A percentile compares a stretch with the other conserved stretches of the same genome.
phyloP scores from a whole-genome alignment of 2,797 vertebrate species.

The Gymnothorax javanicus region DNA sequence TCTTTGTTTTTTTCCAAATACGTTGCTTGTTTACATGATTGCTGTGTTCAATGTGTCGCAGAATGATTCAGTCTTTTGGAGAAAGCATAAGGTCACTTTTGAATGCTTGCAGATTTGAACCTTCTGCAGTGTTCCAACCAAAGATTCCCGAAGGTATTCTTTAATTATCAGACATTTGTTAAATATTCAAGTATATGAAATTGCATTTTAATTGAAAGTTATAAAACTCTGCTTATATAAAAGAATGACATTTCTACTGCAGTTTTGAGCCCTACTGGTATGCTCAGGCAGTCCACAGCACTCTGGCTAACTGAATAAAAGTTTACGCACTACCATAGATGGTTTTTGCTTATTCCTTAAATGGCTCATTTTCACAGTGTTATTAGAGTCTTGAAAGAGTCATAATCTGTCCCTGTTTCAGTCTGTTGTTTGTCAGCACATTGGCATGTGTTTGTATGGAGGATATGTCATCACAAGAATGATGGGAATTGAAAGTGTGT shows the following conservation, averaged over 20 bases:
- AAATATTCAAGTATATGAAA: neutral
- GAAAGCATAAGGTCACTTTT: neutral
- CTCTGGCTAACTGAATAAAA: neutral
- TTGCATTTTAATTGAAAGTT: neutral
- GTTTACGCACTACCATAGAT: neutral
- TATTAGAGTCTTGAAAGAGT: neutral
- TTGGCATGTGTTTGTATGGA: neutral
- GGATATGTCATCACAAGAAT: neutral
- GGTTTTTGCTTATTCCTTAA: neutral
- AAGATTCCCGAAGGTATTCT: neutral
- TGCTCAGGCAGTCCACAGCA: neutral
- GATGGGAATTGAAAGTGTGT: neutral
- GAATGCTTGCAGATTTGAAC: neutral
- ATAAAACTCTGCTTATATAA: neutral
- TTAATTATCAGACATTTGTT: neutral
- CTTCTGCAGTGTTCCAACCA: neutral
- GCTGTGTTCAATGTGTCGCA: neutral
- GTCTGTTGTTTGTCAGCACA: neutral
- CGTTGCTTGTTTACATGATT: neutral
- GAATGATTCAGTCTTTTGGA: neutral
- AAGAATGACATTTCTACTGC: neutral
- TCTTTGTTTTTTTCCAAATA: neutral
- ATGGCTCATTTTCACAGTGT: neutral
- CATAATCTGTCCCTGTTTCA: neutral
- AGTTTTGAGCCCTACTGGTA: neutral